These are phyloP conservation scores for Collichthys lucidus DNA, from an alignment of 2,113 vertebrate species.

Conservation along the genomic window DNA sequence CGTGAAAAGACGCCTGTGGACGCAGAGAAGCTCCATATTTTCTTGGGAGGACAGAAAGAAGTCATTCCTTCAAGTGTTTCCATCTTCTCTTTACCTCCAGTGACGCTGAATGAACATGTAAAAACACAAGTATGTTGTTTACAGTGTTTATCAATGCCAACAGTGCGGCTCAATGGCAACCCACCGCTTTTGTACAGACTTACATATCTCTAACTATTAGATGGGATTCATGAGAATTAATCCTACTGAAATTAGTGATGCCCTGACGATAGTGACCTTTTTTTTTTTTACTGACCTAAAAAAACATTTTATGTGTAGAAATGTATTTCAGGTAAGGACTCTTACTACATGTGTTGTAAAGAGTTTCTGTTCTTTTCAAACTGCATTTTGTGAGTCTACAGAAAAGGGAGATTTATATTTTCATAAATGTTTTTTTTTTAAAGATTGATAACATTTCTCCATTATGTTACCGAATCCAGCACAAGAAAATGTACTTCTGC, in stretches of 20 bases:
- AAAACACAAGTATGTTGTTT: not conserved
- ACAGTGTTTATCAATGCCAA: not conserved
- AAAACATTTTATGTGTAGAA: too few species aligned
- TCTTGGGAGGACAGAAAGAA: not conserved
- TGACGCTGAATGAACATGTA: not conserved
- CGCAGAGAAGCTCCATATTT: constrained; percentile 2
- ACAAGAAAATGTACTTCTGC: not conserved
- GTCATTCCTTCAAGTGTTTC: too few species aligned
- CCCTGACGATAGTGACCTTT: not conserved
- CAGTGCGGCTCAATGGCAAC: too few species aligned
- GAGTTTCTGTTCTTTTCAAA: not conserved
- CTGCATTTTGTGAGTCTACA: not conserved
- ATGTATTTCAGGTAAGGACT: too few species aligned
- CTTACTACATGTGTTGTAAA: not conserved
- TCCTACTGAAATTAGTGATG: too few species aligned
- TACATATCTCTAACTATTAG: not conserved
- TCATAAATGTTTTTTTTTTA: constrained; percentile 13
- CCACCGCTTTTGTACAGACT: not conserved
- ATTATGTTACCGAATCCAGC: not conserved
- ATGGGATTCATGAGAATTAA: not conserved
- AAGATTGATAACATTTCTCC: not conserved
- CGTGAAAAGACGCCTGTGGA: constrained; percentile 9
- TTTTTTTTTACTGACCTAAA: too few species aligned
- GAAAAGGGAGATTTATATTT: constrained; percentile 1
- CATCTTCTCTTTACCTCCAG: not conserved